Evolutionary conservation across 2,888 invertebrate species (phyloP), one percentile per base, ranked within the genome.

Genomic region (Chaitophorus viminalis): DNA sequence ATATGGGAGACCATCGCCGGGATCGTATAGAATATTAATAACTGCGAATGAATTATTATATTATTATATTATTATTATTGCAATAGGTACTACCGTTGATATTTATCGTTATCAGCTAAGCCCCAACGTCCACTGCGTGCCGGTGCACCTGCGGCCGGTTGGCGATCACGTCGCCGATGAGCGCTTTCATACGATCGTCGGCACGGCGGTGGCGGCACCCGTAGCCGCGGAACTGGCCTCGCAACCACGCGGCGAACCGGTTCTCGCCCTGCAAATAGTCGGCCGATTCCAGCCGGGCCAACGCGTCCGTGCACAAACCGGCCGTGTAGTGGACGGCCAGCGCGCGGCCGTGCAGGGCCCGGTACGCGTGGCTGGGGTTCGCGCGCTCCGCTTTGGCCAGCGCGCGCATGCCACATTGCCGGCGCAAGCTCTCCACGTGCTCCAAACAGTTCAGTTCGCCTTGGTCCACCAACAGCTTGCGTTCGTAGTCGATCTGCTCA

Each of bases 401-500:
- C 39, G 65, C 29, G 39, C 29, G 29, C 75, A 65, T 6, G 3
- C 36, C 60, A 1, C 29, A 36, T 33, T 52, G 21, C 5, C 36
- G 54, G 4, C 31, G 65, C 46, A 14, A 46, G 46, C 14, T 46
- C 46, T 14, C 14, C 46, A 1, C 46, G 46, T 46, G 46, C 29
- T 76, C 65, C 29, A 76, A 46, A 39, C 60, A 3, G 39, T 76
- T 18, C 39, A 65, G 21, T 14, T 76, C 36, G 31, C 60, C 39
- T n/a, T 11, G n/a, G 14, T 46, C 46, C 46, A 14, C 14, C 14
- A 14, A 11, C 46, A 14, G 46, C 46, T 46, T 46, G 46, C 46
- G 46, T 60, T 6, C 75, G 75, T 39, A 76, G 14, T 18, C 75
- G 84, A 33, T n/a, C 60, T 46, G 84, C 25, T 65, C 60, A 25